Base-by-base conservation (phyloP, 2,888 invertebrate species). In the Mimas tiliae region DNA sequence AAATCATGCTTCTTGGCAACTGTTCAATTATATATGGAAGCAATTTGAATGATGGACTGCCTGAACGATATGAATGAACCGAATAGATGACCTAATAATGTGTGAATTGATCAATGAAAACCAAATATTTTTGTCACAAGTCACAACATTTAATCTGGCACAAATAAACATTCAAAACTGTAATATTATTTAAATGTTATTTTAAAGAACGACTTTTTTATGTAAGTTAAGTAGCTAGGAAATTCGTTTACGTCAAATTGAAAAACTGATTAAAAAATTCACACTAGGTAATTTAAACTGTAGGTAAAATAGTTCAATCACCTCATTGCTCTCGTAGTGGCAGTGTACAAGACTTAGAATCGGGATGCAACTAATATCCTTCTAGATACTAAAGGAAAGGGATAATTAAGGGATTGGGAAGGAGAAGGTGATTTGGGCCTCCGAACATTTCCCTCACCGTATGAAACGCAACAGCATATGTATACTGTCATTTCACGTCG, bases 1-100 rank as follows among this genome's bases (percentile, higher is more conserved):
- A 58, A 58, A 58, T 58, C 58, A 58, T 58, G 19, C 38, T 58
- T 58, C 38, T 58, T 58, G 58, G 58, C 58, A 58, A 58, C 58
- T 19, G 58, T 58, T 58, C 42, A 58, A 58, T 58, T 42, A 42
- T 58, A 58, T 58, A 55, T 55, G 55, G 55, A 55, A 42, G 42
- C 19, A 42, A 38, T 58, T 58, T 58, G 58, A 58, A 42, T 58
- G 58, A 58, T 58, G 58, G 42, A 21, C 42, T 38, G 58, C 42
- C 19, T 58, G 14, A 21, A 42, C 58, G 12, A 12, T 12, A 58
- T 58, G 58, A 58, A 58, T 58, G 58, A 42, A 38, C 58, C 38
- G 12, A 58, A 42, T 21, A 42, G 38, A 58, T 58, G 58, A 42
- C 58, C 58, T 58, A 58, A 58, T 58, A 50, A 48, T 27, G 27